Evolutionary conservation across 2,888 invertebrate genomes (phyloP).

Genomic region (Latrodectus hesperus): DNA sequence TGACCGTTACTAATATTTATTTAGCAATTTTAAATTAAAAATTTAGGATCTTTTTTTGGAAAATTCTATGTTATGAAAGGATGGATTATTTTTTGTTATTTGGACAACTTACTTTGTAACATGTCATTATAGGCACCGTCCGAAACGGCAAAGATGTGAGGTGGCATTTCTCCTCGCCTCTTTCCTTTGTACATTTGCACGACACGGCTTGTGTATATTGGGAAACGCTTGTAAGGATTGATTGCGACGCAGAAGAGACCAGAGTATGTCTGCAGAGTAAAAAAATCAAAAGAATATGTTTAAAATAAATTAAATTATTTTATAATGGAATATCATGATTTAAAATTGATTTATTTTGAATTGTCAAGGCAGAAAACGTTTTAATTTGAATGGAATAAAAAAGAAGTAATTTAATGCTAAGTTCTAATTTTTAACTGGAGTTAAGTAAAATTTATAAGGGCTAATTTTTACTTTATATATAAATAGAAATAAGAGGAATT

Average conservation of each 20-base stretch:
- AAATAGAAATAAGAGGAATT: no score
- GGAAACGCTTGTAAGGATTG: slow-evolving; percentile 99
- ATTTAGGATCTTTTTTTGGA: neutral
- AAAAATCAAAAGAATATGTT: neutral
- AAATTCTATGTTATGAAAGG: no score
- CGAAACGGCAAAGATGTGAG: slow-evolving; percentile 99
- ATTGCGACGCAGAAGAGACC: slow-evolving; percentile 99
- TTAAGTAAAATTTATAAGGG: no score
- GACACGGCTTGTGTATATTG: slow-evolving; percentile 97
- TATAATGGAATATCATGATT: no score
- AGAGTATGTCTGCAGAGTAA: slow-evolving; percentile 91
- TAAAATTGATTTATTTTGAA: no score
- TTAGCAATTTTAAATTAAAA: neutral
- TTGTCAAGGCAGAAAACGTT: no score
- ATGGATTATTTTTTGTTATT: neutral
- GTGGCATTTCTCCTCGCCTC: slow-evolving; percentile 99
- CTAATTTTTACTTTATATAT: no score
- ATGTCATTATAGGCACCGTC: slow-evolving; percentile 99
- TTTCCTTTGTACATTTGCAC: slow-evolving; percentile 99
- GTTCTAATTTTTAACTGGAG: no score
- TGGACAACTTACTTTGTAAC: slow-evolving; percentile 87
- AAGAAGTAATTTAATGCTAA: no score
- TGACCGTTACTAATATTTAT: neutral
- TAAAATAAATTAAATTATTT: neutral
- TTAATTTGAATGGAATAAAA: no score